Evolutionary conservation across 2,888 invertebrate species (phyloP), one percentile per base, ranked within the genome.

Genomic region (Rambutsinella grinnellia): DNA sequence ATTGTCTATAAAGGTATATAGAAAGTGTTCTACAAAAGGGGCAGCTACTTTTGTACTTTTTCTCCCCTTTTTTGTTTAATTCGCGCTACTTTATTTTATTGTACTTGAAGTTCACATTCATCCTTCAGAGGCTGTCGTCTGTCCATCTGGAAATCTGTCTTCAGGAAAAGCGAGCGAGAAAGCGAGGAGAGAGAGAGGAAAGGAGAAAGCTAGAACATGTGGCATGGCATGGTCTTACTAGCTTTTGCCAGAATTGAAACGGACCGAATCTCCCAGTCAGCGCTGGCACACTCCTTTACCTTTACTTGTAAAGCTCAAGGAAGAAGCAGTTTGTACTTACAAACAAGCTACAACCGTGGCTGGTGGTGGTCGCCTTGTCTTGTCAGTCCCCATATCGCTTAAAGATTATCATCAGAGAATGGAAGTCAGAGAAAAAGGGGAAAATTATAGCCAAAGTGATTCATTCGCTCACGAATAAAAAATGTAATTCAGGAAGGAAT

Each of bases 61-160:
- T 62, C 15, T 44, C 6, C 36, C 36, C 54, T 46, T 23, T 17
- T 51, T 49, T 68, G 19, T 68, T 36, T 23, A 36, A 36, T 53
- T 44, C 17, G 27, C 61, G 17, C 19, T 26, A 61, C 61, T 49
- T 49, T 28, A 54, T 47, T 63, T 56, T 75, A 67, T 66, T 75
- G 51, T 44, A 54, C 56, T 72, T 71, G n/a, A 17, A 46, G 26
- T 61, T 60, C 69, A 60, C 69, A 69, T 69, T 69, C 69, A 69
- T 69, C 57, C 69, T 69, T 69, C 69, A 69, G 47, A 36, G 28
- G 60, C 47, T 56, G 54, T 67, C 54, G 53, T 54, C 66, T 61
- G 67, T 67, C 75, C 67, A 68, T 75, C 75, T 68, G 67, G n/a
- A n/a, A n/a, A n/a, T 54, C 74, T 67, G 67, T 65, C 60, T n/a